Percentiles rank a stretch among this genome's conserved stretches.
Conservation (phyloP, 2,888 invertebrate genomes). For the Tipula confusa region DNA sequence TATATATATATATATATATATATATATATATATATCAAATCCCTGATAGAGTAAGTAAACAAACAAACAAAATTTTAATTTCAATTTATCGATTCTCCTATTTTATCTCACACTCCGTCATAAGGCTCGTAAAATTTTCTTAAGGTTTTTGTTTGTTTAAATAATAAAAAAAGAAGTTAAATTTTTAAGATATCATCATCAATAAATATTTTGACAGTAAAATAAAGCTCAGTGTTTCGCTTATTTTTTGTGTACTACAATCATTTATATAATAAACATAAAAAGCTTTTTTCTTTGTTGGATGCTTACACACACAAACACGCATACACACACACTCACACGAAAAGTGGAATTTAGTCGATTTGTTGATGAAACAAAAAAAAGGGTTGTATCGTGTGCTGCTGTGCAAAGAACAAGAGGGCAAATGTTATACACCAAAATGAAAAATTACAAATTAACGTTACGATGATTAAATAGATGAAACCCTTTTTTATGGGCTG, state of each 20-base stretch:
- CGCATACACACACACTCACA: neutral
- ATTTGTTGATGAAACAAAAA: neutral
- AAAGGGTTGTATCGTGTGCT: neutral
- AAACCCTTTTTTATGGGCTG: neutral
- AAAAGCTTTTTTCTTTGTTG: neutral
- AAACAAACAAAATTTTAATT: neutral
- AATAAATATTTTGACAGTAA: slow-evolving; percentile 1
- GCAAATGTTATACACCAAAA: neutral
- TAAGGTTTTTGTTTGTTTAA: neutral
- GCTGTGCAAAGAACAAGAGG: neutral
- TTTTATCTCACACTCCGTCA: neutral
- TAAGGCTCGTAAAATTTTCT: neutral
- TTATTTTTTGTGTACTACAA: neutral
- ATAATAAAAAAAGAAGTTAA: neutral
- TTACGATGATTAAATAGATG: slow-evolving; percentile 9
- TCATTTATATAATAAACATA: neutral
- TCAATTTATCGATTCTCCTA: neutral
- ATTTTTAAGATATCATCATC: neutral
- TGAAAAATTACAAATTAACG: slow-evolving; percentile 25
- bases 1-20: neutral
- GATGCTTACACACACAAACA: too few species aligned
- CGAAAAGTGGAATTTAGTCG: neutral
- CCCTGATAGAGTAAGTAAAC: neutral
- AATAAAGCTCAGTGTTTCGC: neutral
- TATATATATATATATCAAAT: neutral